Evolutionary conservation across 2,888 invertebrate species (phyloP), one percentile per base, ranked within the genome.

Genomic region (Campoplex capitator): DNA sequence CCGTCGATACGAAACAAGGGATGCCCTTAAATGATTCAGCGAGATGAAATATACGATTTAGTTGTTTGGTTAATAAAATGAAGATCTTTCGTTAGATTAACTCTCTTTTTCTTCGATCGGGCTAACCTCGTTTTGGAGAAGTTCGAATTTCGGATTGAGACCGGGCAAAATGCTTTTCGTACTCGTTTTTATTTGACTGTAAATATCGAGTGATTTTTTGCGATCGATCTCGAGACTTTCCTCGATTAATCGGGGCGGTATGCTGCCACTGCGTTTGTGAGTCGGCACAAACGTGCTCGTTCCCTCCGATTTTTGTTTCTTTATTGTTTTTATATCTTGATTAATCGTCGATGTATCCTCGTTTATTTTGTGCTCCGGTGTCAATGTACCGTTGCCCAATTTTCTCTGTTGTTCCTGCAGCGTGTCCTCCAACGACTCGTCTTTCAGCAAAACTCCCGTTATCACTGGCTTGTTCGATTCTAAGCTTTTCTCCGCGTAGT

Each of bases 371-470:
- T 94, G 93, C 62, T 93, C 94, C 18, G 94, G 93, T 38, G 93
- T 93, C 68, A 94, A 88, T 4, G 93, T 93, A 11, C 95, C 95
- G 90, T 95, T 95, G n/a, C 95, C 95, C 71, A 95, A 91, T 86
- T 95, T 95, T 83, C 94, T 93, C 88, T 95, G 95, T 88, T 95
- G 95, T 83, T 95, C 95, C 90, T 95, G 95, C 77, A 95, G 94
- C 62, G 94, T 93, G 85, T 95, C 94, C 86, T 95, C 94, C 88
- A 94, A 93, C 0, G 95, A 95, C 91, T 96, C 96, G 91, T 97
- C 96, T 89, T 97, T 97, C 88, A 97, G 96, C 67, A 97, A 95
- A 0, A 97, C 97, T 0, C 97, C 96, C 58, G 96, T 97, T 71
- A 97, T 97, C 48, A 97, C 96, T 6, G 97, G 97, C 88, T 96